Evolutionary conservation across 2,113 vertebrate genomes (phyloP).

Genomic region (Xiphophorus couchianus): DNA sequence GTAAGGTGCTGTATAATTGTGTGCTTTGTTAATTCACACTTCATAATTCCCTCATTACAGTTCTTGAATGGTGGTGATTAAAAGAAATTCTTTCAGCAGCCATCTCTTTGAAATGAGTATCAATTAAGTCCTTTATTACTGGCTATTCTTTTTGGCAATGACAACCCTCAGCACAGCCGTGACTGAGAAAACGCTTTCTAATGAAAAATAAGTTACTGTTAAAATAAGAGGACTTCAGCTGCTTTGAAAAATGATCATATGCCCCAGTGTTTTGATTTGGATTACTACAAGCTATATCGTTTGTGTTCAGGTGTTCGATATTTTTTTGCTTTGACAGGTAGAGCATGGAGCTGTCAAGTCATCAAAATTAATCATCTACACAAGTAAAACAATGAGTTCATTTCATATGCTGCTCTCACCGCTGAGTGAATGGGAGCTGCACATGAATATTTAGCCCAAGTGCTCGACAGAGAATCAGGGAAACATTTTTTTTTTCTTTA

Average conservation of each 20-base stretch:
- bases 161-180: slow-evolving; percentile 44
- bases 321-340: slow-evolving; percentile 49
- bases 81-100: slow-evolving; percentile 72
- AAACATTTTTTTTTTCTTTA: slow-evolving; percentile 32
- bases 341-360: slow-evolving; percentile 45
- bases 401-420: slow-evolving; percentile 15
- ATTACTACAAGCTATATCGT: slow-evolving; percentile 43
- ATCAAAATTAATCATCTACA: slow-evolving; percentile 44
- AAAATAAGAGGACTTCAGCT: slow-evolving; percentile 46
- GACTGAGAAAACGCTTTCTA: slow-evolving; percentile 42
- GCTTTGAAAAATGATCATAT: slow-evolving; percentile 52
- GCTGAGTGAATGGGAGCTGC: slow-evolving; percentile 27
- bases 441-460: slow-evolving; percentile 33
- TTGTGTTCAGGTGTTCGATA: slow-evolving; percentile 31
- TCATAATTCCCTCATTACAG: slow-evolving; percentile 75
- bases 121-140: slow-evolving; percentile 76
- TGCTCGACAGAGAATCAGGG: slow-evolving; percentile 39
- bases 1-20: slow-evolving; percentile 59
- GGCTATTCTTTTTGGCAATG: slow-evolving; percentile 68
- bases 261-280: slow-evolving; percentile 48
- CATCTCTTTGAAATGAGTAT: slow-evolving; percentile 76
- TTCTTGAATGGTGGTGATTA: slow-evolving; percentile 72
- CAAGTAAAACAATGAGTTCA: slow-evolving; percentile 48
- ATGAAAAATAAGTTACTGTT: slow-evolving; percentile 27
- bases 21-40: slow-evolving; percentile 69